Base-by-base conservation (phyloP, 1,140 invertebrate genomes). In the Drosophila hydei region DNA sequence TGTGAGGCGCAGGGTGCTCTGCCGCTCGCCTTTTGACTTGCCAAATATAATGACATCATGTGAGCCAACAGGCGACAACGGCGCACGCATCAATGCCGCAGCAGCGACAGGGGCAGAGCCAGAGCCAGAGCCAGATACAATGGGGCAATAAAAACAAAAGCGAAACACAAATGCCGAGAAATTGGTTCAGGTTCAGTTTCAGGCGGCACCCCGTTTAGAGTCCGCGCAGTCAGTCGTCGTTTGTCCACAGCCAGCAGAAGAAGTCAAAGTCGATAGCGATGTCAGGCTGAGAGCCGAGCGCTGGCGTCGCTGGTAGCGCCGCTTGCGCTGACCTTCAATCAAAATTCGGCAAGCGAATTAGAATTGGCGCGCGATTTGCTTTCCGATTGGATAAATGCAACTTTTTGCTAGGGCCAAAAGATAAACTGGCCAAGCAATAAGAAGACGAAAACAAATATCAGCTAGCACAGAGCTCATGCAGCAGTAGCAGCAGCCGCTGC, bases 281-380 rank as follows among this genome's bases (percentile, higher is more conserved):
- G 61, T 48, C 52, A 42, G 21, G 25, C 47, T 30, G 25, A 18
- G n/a, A 23, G 48, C 16, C 48, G 50, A 68, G 56, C 25, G 63
- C 60, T 79, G 58, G 60, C 50, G 62, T 63, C 60, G 47, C 63
- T 27, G 45, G 27, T 40, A 16, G 40, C 71, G 72, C 50, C 38
- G 38, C 59, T 51, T 23, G 38, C 27, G 52, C 51, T 77, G 77
- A 75, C 79, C 79, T 83, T 83, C 79, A 83, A 77, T 80, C 77
- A 77, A 77, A 77, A 77, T 70, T 77, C 74, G 70, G 40, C 62
- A 48, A 48, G 73, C 81, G 72, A 85, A 85, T 87, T 85, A 81
- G 81, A 85, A 88, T 87, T 85, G 83, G 81, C 81, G 83, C 83
- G 80, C 80, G 56, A 74, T 75, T 79, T 60, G 69, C 62, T 75